phyloP scores from a whole-genome alignment of 2,888 invertebrate genomes.

The Chalcis sispes region DNA sequence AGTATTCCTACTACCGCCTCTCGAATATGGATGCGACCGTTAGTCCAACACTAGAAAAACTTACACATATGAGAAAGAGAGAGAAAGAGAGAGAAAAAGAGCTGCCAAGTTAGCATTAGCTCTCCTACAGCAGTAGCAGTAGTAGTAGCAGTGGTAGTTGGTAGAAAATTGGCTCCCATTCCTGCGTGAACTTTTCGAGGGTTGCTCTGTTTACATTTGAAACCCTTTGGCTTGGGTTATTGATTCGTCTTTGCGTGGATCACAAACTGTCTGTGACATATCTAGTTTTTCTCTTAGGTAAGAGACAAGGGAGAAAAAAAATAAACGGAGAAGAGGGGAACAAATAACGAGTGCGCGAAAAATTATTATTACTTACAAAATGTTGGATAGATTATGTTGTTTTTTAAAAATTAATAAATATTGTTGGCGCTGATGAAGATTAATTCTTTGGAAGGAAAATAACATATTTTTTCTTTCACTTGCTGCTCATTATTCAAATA shows the following conservation, averaged over 20 bases:
- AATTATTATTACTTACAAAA: no score
- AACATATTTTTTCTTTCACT: no score
- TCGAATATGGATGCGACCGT: no score
- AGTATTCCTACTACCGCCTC: no score
- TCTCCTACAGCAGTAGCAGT: background rate
- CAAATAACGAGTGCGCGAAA: no score
- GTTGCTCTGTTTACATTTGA: slow-evolving; percentile 4
- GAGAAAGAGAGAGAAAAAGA: background rate
- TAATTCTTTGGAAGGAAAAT: no score
- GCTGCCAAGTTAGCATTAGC: background rate
- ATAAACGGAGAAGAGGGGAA: no score
- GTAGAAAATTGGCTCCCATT: background rate
- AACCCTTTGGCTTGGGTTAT: slow-evolving; percentile 6
- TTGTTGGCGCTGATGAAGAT: no score
- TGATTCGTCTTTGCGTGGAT: slow-evolving; percentile 39
- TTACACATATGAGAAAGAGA: background rate
- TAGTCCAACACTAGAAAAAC: no score
- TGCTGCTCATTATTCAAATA: no score
- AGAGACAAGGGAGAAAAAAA: background rate
- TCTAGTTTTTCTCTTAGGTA: background rate
- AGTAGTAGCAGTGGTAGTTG: background rate
- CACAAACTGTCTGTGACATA: slow-evolving; percentile 30
- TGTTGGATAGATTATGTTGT: no score
- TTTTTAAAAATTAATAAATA: no score
- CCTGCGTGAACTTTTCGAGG: slow-evolving; percentile 33